Conservation (phyloP, 2,113 vertebrate species). For the Pagrus major region DNA sequence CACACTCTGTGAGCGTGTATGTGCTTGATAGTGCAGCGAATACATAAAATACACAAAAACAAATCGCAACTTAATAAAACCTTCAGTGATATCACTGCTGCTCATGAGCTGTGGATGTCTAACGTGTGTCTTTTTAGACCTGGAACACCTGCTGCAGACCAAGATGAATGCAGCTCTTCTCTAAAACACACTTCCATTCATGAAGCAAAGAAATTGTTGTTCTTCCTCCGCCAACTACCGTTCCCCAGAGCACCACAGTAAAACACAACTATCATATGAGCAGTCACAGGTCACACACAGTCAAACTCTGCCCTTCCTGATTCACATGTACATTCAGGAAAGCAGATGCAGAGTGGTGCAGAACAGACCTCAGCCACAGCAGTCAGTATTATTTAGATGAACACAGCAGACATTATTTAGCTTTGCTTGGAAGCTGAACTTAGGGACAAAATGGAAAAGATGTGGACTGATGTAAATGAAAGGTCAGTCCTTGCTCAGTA, state of each 20-base stretch:
- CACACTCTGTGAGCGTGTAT: neutral
- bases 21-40: neutral
- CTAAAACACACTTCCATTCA: neutral
- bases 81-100: neutral
- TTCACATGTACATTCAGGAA: neutral
- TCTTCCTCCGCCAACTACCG: neutral
- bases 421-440: slow-evolving; percentile 9
- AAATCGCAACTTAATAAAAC: neutral
- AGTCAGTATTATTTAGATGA: neutral
- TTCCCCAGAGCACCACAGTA: neutral
- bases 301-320: neutral
- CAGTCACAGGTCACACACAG: neutral
- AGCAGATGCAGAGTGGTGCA: slow-evolving; percentile 18
- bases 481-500: neutral
- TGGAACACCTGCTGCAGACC: neutral
- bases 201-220: neutral
- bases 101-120: neutral
- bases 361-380: slow-evolving; percentile 7
- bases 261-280: neutral
- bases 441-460: slow-evolving; percentile 8
- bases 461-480: slow-evolving; percentile 24
- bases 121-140: neutral
- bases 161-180: neutral
- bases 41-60: neutral
- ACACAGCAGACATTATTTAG: neutral